phyloP scores from a whole-genome alignment of 2,113 vertebrate genomes.

The Mola mola region DNA sequence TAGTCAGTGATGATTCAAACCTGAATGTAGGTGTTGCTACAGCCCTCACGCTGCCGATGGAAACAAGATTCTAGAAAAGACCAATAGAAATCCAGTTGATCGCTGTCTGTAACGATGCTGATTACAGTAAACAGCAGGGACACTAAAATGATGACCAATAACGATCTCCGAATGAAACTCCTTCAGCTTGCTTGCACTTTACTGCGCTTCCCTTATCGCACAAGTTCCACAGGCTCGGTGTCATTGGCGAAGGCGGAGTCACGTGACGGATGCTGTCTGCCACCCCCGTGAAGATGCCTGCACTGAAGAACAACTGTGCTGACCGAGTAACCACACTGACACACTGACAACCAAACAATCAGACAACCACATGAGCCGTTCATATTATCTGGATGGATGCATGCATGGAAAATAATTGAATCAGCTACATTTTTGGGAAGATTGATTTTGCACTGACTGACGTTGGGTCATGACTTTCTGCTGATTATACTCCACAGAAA shows the following conservation, averaged over 20 bases:
- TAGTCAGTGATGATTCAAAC: constrained; percentile 18
- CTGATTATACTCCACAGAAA: no score
- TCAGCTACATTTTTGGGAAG: no score
- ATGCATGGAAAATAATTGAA: no score
- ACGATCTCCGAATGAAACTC: constrained; percentile 59
- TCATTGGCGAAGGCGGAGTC: constrained; percentile 68
- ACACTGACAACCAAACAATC: no score
- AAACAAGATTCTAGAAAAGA: background rate
- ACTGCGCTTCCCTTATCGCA: constrained; percentile 60
- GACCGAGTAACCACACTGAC: no score
- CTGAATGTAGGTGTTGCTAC: constrained; percentile 36
- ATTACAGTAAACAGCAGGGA: background rate
- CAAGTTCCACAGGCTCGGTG: constrained; percentile 26
- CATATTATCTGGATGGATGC: no score
- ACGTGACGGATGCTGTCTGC: constrained; percentile 67
- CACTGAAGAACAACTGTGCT: constrained; percentile 28
- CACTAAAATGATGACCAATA: constrained; percentile 15
- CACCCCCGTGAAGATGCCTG: constrained; percentile 43
- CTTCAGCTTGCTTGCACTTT: constrained; percentile 45
- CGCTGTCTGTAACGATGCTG: background rate
- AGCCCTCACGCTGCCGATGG: constrained; percentile 45
- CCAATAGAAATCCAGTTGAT: constrained; percentile 9
- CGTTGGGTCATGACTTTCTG: no score
- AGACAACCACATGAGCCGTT: no score
- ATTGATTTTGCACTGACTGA: no score